phyloP scores from a whole-genome alignment of 30 jellyfish, hydroid and myxozoan genomes.

The Turritopsis rubra region DNA sequence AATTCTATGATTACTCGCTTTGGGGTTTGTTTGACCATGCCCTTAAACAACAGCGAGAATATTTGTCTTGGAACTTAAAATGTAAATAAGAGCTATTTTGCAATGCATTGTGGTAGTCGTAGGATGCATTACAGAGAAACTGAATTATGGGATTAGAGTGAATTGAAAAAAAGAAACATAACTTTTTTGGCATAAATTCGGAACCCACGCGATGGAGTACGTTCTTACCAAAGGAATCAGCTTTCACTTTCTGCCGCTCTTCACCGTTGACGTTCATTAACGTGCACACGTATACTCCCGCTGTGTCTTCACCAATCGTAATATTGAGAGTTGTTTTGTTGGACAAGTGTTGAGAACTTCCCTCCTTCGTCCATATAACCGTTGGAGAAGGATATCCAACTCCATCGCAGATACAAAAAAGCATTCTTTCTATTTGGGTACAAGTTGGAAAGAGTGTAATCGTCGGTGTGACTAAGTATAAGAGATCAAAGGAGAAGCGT shows the following conservation, averaged over 20 bases:
- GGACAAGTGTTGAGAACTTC: conserved; percentile 11
- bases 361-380: conserved; percentile 51
- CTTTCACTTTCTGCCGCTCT: neutral
- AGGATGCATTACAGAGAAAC: too few species aligned
- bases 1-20: too few species aligned
- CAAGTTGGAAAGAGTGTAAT: conserved; percentile 27
- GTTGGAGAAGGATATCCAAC: conserved; percentile 63
- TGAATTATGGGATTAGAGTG: too few species aligned
- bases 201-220: too few species aligned
- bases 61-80: too few species aligned
- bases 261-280: conserved; percentile 36
- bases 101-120: neutral
- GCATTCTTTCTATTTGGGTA: neutral
- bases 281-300: conserved; percentile 56
- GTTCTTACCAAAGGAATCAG: neutral
- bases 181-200: too few species aligned
- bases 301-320: conserved; percentile 20
- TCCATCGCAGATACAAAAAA: conserved; percentile 63
- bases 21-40: neutral
- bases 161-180: too few species aligned
- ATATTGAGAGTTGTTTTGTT: conserved; percentile 42
- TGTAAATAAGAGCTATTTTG: too few species aligned
- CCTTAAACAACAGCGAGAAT: too few species aligned
- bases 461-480: conserved; percentile 43
- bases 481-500: neutral